These are phyloP conservation scores for Desmodus rotundus DNA, from an alignment of 2,113 vertebrate genomes.

Conservation along the genomic window DNA sequence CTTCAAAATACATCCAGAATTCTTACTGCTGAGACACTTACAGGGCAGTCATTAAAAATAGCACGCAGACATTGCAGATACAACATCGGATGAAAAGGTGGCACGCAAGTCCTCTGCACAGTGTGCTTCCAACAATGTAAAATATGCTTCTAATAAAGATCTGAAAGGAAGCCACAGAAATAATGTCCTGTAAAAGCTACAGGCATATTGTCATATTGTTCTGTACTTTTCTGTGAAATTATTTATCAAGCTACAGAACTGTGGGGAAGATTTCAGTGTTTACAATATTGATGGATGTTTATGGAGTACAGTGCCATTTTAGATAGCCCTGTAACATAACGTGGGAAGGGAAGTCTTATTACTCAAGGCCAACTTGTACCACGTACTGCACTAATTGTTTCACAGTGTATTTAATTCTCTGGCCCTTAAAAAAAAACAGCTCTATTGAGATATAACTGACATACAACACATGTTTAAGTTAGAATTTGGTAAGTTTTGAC, in stretches of 20 bases:
- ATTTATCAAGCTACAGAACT: not conserved
- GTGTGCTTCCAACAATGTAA: not conserved
- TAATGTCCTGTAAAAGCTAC: not conserved
- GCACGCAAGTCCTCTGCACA: not conserved
- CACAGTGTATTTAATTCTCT: not conserved
- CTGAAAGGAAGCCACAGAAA: slow-evolving; percentile 7
- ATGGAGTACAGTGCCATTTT: not conserved
- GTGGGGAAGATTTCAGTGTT: not conserved
- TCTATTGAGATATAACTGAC: not conserved
- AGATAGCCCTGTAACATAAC: not conserved
- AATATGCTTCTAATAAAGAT: not conserved
- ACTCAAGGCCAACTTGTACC: not conserved
- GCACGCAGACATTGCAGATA: not conserved
- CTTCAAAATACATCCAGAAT: not conserved
- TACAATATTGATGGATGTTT: not conserved
- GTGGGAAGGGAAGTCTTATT: not conserved
- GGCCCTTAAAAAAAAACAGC: not conserved
- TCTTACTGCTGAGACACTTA: not conserved
- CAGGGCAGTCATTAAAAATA: not conserved
- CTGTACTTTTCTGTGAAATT: not conserved
- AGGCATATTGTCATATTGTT: not conserved
- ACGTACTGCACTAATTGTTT: not conserved
- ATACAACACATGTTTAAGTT: not conserved
- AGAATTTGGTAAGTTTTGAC: not conserved
- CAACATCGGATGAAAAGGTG: not conserved